A percentile compares a stretch with the other conserved stretches of the same genome.
These are phyloP conservation scores for Volucella zonaria DNA, from an alignment of 2,888 invertebrate species.

Conservation along the genomic window DNA sequence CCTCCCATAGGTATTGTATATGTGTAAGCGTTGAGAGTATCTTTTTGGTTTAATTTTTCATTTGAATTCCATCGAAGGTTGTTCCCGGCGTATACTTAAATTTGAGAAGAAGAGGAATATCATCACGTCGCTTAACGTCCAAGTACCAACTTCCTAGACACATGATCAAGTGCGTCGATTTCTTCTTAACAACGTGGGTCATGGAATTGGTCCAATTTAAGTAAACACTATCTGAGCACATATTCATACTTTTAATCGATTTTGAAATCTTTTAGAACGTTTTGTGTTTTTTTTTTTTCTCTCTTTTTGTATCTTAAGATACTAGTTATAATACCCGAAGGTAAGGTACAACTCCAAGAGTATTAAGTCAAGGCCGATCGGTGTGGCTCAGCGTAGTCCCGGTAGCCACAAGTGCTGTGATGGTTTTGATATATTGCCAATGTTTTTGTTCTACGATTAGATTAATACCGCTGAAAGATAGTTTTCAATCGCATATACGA, in stretches of 20 bases:
- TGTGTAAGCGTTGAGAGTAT: conserved; percentile 3
- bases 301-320: neutral
- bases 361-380: conserved; percentile 24
- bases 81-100: conserved; percentile 15
- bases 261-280: conserved; percentile 25
- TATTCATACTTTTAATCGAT: neutral
- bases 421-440: neutral
- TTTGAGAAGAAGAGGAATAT: neutral
- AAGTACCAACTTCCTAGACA: conserved; percentile 31
- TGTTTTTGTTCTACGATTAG: neutral
- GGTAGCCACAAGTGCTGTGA: conserved; percentile 1
- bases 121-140: conserved; percentile 6
- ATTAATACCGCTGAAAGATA: too few species aligned
- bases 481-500: too few species aligned
- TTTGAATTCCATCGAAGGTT: conserved; percentile 28
- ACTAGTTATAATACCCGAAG: neutral
- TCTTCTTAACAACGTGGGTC: conserved; percentile 15
- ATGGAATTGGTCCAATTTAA: conserved; percentile 35
- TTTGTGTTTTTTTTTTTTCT: neutral
- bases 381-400: neutral
- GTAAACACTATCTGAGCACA: conserved; percentile 19
- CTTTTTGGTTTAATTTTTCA: neutral
- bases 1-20: neutral
- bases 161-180: conserved; percentile 3
- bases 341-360: conserved; percentile 14